Evolutionary conservation across 2,888 invertebrate genomes (phyloP).

Genomic region (Agrypnus murinus): DNA sequence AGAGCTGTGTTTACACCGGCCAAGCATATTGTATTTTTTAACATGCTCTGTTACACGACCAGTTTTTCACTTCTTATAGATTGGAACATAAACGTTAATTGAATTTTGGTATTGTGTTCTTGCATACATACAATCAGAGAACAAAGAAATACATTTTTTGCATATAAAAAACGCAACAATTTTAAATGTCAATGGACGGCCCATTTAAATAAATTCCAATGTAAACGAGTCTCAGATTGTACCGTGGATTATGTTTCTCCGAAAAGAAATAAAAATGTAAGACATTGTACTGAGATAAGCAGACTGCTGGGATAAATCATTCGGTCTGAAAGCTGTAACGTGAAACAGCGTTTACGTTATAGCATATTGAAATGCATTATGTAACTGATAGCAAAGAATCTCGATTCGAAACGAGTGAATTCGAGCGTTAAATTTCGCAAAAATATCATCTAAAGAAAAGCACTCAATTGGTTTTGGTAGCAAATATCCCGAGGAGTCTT

Average conservation of each 20-base stretch:
- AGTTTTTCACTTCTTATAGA: slow-evolving; percentile 30
- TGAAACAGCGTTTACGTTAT: slow-evolving; percentile 42
- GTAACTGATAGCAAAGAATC: slow-evolving; percentile 39
- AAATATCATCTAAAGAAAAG: slow-evolving; percentile 30
- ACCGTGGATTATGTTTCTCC: slow-evolving; percentile 53
- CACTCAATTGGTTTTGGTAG: slow-evolving; percentile 13
- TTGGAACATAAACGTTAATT: slow-evolving; percentile 39
- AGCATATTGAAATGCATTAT: slow-evolving; percentile 45
- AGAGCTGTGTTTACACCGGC: slow-evolving; percentile 54
- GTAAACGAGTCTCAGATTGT: slow-evolving; percentile 53
- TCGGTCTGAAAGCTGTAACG: slow-evolving; percentile 55
- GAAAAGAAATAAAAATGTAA: slow-evolving; percentile 53
- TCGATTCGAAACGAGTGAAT: slow-evolving; percentile 28
- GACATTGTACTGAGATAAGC: slow-evolving; percentile 54
- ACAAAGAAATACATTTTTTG: slow-evolving; percentile 15
- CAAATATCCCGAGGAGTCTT: background rate
- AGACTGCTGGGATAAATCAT: slow-evolving; percentile 53
- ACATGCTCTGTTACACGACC: slow-evolving; percentile 17
- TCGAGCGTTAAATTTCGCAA: slow-evolving; percentile 34
- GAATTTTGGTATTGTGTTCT: slow-evolving; percentile 35
- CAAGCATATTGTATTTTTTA: slow-evolving; percentile 55
- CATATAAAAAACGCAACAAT: slow-evolving; percentile 39
- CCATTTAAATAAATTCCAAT: slow-evolving; percentile 53
- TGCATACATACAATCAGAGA: background rate
- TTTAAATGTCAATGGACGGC: slow-evolving; percentile 40